These are phyloP conservation scores for Steinernema hermaphroditum DNA, from an alignment of 2,888 invertebrate genomes.

Conservation along the genomic window DNA sequence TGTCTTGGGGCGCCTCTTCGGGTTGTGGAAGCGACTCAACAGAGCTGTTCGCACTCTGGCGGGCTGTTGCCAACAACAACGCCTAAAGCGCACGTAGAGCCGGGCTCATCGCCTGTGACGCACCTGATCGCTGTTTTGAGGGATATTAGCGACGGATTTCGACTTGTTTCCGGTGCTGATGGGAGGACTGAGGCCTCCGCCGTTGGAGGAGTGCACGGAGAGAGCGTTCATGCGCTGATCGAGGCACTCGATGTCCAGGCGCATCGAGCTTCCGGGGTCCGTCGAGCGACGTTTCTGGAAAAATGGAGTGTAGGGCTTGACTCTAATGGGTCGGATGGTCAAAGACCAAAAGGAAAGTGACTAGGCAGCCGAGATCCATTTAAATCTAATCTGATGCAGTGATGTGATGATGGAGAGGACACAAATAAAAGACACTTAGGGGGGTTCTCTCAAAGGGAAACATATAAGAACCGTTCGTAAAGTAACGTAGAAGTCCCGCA, in stretches of 20 bases:
- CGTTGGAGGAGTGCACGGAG: neutral
- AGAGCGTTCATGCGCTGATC: constrained; percentile 1
- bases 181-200: neutral
- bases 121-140: neutral
- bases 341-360: too few relatives aligned
- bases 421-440: too few relatives aligned
- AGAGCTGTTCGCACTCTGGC: constrained; percentile 4
- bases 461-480: too few relatives aligned
- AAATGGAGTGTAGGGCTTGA: too few relatives aligned
- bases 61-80: neutral
- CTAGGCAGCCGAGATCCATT: too few relatives aligned
- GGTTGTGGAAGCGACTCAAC: neutral
- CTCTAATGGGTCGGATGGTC: too few relatives aligned
- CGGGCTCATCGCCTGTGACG: neutral
- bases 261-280: constrained; percentile 35
- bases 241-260: constrained; percentile 20
- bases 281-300: constrained; percentile 40
- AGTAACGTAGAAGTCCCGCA: too few relatives aligned
- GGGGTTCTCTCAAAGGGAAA: too few relatives aligned
- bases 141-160: constrained; percentile 27
- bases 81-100: neutral
- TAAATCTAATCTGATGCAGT: too few relatives aligned
- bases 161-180: constrained; percentile 23
- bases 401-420: too few relatives aligned
- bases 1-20: neutral